Conservation (phyloP, 2,888 invertebrate genomes). For the Sturmia bella region DNA sequence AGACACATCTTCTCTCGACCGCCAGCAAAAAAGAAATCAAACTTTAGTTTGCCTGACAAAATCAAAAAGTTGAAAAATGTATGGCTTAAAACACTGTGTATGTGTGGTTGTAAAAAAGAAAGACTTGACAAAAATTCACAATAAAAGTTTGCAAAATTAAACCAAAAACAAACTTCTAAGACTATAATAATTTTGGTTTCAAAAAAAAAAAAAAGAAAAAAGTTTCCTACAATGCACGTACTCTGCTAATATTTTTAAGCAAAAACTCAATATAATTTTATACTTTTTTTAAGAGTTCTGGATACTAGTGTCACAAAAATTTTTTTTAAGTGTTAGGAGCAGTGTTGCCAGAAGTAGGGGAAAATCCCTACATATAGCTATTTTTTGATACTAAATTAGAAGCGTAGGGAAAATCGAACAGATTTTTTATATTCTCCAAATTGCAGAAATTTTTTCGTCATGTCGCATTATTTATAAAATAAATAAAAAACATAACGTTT, state of each 20-base stretch:
- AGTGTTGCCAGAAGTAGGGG: no score
- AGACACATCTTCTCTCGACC: constrained; percentile 29
- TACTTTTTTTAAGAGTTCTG: background rate
- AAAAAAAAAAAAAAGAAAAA: background rate
- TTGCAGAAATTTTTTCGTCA: no score
- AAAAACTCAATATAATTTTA: background rate
- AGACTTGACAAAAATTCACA: background rate
- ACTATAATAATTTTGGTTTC: constrained; percentile 26
- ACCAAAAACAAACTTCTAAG: constrained; percentile 35
- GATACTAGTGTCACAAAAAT: background rate
- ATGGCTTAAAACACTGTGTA: constrained; percentile 7
- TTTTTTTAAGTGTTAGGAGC: background rate
- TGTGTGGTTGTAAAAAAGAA: background rate
- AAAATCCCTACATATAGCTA: no score
- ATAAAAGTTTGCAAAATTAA: constrained; percentile 10
- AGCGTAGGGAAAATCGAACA: no score
- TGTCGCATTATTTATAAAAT: no score
- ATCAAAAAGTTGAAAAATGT: constrained; percentile 34
- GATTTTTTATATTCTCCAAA: no score
- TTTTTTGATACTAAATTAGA: no score
- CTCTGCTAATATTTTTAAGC: background rate
- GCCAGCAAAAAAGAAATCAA: constrained; percentile 13
- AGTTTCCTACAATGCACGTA: background rate
- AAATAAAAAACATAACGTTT: no score
- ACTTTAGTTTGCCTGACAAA: constrained; percentile 40